Base-by-base conservation (phyloP, 2,888 invertebrate genomes). In the Stenodera caucasica region DNA sequence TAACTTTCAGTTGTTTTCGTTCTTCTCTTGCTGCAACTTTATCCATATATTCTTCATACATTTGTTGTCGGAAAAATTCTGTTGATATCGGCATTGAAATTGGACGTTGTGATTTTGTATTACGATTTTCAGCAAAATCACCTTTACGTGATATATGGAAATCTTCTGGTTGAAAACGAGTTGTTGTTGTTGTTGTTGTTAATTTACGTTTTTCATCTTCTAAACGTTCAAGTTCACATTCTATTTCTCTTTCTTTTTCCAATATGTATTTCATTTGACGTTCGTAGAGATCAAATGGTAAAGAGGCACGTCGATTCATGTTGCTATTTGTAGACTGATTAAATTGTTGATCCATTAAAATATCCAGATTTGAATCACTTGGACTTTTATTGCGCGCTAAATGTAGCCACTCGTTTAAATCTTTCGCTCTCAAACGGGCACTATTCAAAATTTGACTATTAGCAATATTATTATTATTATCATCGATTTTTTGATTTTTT, bases 31-130 rank as follows among this genome's bases (percentile, higher is more conserved):
- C 90, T 5, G 89, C 87, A 72, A 93, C 88, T 80, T 92, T 90
- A 73, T 84, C 83, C 75, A 92, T 85, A 81, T 92, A 93, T 78
- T 93, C 93, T 70, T 90, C 85, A 80, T 91, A 93, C 92, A 94
- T 93, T 79, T 88, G 87, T 67, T 90, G 88, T 7, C 92, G 86
- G 70, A 90, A 86, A 45, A 86, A 82, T 77, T 92, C 90, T 8
- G 87, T 85, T 9, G 83, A 84, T 40, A 87, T 74, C 1, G 74
- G 74, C 74, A 76, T 71, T 1, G 76, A 72, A 5, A 61, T 45
- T 4, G 72, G 72, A 55, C 75, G 49, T 35, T 69, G n/a, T n/a
- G n/a, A n/a, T n/a, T n/a, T n/a, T n/a, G n/a, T 69, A 21, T n/a
- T 65, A 64, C 70, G 53, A 23, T 55, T 63, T 70, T 78, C 77